Evolutionary conservation across 2,888 invertebrate species (phyloP), one percentile per base, ranked within the genome.

Genomic region (Lymantria dispar): DNA sequence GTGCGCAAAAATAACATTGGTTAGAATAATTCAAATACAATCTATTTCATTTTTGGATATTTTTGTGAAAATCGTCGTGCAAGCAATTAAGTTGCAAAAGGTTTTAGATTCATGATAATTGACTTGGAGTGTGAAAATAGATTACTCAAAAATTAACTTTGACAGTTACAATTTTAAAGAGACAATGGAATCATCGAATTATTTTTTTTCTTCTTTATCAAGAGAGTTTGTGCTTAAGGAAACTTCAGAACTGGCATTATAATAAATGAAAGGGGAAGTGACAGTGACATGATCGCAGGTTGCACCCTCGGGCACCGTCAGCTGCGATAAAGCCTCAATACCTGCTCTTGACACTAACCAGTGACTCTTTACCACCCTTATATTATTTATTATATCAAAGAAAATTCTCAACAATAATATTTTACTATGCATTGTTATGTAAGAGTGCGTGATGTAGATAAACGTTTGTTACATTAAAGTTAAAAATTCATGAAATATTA

Each of bases 321-420:
- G 53, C 60, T 52, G 67, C 74, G 80, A 84, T 84, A 85, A 83
- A 79, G 80, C 76, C 83, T 82, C 83, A 82, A 85, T 85, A 82
- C 80, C 80, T 83, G 83, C 71, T 74, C 70, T 70, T 76, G 81
- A 80, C 85, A 82, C 78, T 61, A 57, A 46, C 60, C 64, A 64
- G 67, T 69, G 72, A 74, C 75, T 74, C 68, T 60, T 57, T 58
- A 62, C 64, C 64, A 58, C 71, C 72, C 70, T 62, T 49, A 38
- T 38, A 38, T 22, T 22, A 22, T 40, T 38, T 54, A 63, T 67
- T 68, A 62, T 72, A 72, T 72, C 67, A 63, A 73, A 67, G 62
- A 72, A 71, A 70, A 67, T 69, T 69, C 60, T 58, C 67, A 63
- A 74, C 72, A 74, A 80, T 72, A 67, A 64, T 72, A 79, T 78